Percentiles rank a stretch among this genome's conserved stretches.
These are phyloP conservation scores for Sorex fumeus DNA, from an alignment of 2,113 vertebrate genomes.

Conservation along the genomic window DNA sequence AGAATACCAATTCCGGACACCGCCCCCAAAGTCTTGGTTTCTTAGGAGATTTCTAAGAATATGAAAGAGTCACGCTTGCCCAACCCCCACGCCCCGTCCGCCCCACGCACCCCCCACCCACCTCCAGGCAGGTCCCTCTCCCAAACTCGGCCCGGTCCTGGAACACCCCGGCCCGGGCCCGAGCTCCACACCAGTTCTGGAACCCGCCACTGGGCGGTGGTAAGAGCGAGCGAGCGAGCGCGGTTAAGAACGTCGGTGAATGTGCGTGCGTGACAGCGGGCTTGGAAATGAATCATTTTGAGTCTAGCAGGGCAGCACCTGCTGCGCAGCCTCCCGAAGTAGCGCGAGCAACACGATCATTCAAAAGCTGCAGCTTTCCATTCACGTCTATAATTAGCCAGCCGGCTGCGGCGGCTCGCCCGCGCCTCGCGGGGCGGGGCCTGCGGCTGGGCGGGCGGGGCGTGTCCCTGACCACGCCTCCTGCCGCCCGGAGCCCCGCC, in stretches of 20 bases:
- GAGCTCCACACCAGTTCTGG: not conserved
- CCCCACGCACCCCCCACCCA: no score
- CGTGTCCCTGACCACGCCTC: not conserved
- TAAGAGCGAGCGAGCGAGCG: not conserved
- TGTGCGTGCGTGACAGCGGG: constrained; percentile 32
- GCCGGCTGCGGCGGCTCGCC: not conserved
- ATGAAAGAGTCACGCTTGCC: no score
- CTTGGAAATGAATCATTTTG: constrained; percentile 70
- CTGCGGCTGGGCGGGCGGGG: not conserved
- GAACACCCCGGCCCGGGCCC: not conserved
- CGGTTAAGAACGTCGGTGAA: not conserved
- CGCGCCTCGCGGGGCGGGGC: not conserved
- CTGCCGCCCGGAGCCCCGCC: not conserved
- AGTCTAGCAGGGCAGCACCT: constrained; percentile 79
- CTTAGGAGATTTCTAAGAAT: not conserved
- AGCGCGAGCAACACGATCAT: constrained; percentile 69
- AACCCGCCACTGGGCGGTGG: not conserved
- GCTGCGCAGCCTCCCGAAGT: constrained; percentile 72
- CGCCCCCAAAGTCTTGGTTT: not conserved
- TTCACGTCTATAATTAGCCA: constrained; percentile 81
- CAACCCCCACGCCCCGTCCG: no score
- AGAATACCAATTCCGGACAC: not conserved
- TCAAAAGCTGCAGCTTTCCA: constrained; percentile 81
- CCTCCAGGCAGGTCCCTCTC: no score
- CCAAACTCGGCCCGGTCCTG: no score